Percentiles rank a stretch among this genome's conserved stretches.
Conservation (phyloP, 2,113 vertebrate species). For the Platanista minor region DNA sequence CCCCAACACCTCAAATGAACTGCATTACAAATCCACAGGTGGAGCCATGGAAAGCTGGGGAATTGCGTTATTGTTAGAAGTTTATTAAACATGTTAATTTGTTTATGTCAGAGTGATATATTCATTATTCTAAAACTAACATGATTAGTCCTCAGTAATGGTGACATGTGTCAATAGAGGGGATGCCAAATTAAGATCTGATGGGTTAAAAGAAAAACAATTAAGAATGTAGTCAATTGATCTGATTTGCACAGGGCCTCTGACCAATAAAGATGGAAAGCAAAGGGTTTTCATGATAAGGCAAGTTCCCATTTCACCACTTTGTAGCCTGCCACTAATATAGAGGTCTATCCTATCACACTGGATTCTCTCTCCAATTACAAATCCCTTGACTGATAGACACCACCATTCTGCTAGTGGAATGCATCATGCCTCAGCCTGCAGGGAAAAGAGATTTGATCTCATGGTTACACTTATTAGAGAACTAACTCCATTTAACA, state of each 20-base stretch:
- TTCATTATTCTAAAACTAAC: slow-evolving; percentile 56
- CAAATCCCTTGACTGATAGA: neutral
- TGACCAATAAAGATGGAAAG: neutral
- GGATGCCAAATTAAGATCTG: slow-evolving; percentile 21
- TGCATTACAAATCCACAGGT: neutral
- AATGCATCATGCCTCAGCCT: neutral
- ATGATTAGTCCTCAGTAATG: slow-evolving; percentile 3
- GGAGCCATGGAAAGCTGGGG: neutral
- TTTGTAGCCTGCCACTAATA: neutral
- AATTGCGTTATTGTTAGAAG: neutral
- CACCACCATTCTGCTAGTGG: neutral
- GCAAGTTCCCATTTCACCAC: neutral
- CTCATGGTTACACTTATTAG: slow-evolving; percentile 44
- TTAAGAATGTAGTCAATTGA: slow-evolving; percentile 23
- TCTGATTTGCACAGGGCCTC: neutral
- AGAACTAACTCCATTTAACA: slow-evolving; percentile 39
- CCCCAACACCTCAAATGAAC: neutral
- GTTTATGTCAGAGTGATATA: slow-evolving; percentile 16
- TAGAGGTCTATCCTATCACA: neutral
- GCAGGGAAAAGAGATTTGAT: slow-evolving; percentile 48
- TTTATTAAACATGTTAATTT: slow-evolving; percentile 48
- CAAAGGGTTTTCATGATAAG: neutral
- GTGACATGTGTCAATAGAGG: slow-evolving; percentile 22
- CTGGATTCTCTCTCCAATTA: neutral
- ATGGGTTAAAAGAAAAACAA: neutral